Conservation (phyloP, 2,888 invertebrate genomes). For the Harpalus rubripes region DNA sequence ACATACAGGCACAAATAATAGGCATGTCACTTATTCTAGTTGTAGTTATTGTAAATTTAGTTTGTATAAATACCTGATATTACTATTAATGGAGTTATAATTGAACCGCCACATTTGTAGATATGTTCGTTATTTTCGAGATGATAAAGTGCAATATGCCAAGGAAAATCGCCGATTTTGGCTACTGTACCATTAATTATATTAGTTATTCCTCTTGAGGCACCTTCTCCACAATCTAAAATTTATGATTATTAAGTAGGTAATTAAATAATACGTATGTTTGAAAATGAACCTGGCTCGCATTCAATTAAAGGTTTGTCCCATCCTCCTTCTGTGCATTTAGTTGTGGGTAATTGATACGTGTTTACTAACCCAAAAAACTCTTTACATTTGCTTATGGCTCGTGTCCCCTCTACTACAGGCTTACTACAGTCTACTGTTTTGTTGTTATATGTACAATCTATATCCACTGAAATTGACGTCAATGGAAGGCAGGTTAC, state of each 20-base stretch:
- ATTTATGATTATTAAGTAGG: not conserved
- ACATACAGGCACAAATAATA: no score
- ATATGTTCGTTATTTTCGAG: not conserved
- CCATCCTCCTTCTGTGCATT: constrained; percentile 60
- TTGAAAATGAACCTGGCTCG: constrained; percentile 49
- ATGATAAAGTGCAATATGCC: not conserved
- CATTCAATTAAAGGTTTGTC: constrained; percentile 53
- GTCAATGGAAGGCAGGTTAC: constrained; percentile 56
- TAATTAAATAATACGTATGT: not conserved
- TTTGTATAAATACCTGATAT: not conserved
- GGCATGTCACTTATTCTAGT: no score
- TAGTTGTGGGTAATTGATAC: not conserved
- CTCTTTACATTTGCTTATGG: constrained; percentile 62
- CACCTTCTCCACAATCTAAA: not conserved
- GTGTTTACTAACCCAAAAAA: not conserved
- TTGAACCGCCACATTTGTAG: not conserved
- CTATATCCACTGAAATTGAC: constrained; percentile 38
- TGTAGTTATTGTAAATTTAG: no score
- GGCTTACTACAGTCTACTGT: constrained; percentile 49
- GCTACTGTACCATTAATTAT: not conserved
- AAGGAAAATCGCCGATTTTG: not conserved
- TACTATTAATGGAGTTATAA: not conserved
- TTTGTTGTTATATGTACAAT: constrained; percentile 38
- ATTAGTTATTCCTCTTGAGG: not conserved
- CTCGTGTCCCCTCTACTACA: constrained; percentile 60